Conservation (phyloP, 2,113 vertebrate species). For the Hippocampus guttulatus region DNA sequence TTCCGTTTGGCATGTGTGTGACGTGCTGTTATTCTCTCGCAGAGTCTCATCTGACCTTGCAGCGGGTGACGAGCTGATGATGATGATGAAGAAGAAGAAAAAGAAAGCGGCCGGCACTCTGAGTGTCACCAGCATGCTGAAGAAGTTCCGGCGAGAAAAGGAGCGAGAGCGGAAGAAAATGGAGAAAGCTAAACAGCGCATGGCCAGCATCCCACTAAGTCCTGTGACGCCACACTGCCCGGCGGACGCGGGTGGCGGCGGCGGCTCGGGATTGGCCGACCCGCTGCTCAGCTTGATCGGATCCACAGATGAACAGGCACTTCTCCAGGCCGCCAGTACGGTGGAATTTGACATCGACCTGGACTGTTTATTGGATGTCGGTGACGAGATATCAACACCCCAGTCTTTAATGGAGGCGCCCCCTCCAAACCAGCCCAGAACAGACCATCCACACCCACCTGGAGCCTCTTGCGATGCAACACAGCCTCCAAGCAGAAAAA, state of each 20-base stretch:
- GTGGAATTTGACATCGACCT: slow-evolving; percentile 84
- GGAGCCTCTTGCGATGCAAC: slow-evolving; percentile 11
- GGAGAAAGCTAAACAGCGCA: slow-evolving; percentile 47
- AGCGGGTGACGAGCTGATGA: slow-evolving; percentile 53
- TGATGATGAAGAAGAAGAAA: slow-evolving; percentile 78
- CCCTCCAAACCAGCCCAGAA: not conserved
- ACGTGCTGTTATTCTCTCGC: not conserved
- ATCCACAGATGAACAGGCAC: slow-evolving; percentile 76
- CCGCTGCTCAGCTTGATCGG: slow-evolving; percentile 80
- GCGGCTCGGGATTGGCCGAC: slow-evolving; percentile 57
- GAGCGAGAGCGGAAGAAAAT: slow-evolving; percentile 63
- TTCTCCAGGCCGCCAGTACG: slow-evolving; percentile 82
- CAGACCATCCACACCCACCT: not conserved
- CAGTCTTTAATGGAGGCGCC: slow-evolving; percentile 21
- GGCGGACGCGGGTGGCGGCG: slow-evolving; percentile 51
- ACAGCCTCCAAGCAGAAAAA: slow-evolving; percentile 9
- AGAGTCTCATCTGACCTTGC: not conserved
- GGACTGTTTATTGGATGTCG: slow-evolving; percentile 76
- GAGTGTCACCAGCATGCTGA: slow-evolving; percentile 86
- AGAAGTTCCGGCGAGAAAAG: slow-evolving; percentile 89
- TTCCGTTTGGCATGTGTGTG: not conserved
- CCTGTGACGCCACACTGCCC: slow-evolving; percentile 30
- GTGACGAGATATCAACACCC: slow-evolving; percentile 21
- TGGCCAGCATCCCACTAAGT: not conserved
- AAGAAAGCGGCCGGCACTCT: slow-evolving; percentile 73